phyloP scores from a whole-genome alignment of 2,113 vertebrate species.

The Rafetus swinhoei region DNA sequence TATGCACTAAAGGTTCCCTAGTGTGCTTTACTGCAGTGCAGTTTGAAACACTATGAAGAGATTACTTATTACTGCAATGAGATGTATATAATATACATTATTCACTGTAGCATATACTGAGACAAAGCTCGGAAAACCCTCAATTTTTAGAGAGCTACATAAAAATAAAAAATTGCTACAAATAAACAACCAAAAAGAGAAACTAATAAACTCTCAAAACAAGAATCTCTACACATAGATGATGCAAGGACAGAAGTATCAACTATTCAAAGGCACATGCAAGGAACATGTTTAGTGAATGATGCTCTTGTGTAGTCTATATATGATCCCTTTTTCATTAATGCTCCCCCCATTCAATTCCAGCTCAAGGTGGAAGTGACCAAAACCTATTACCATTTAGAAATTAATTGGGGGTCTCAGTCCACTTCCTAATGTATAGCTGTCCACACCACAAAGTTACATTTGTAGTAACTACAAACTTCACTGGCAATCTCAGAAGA shows the following conservation, averaged over 20 bases:
- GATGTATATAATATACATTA: not conserved
- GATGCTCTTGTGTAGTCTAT: not conserved
- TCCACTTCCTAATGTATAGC: not conserved
- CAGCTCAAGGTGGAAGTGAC: not conserved
- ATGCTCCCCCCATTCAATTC: not conserved
- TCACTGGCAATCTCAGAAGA: not conserved
- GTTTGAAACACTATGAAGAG: not conserved
- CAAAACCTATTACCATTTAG: not conserved
- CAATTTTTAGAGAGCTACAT: not conserved
- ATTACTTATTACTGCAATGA: not conserved
- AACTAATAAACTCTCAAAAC: not conserved
- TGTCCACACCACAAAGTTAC: no score
- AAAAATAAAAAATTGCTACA: not conserved
- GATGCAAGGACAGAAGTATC: not conserved
- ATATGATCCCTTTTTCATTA: accelerated
- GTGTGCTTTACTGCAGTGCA: not conserved
- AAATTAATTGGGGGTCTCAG: not conserved
- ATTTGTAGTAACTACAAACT: not conserved
- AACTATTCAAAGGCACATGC: not conserved
- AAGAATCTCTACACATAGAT: not conserved
- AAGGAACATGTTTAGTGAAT: not conserved
- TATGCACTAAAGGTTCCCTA: not conserved
- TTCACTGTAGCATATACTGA: not conserved
- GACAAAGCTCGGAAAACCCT: not conserved
- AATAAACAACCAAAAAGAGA: not conserved